A percentile compares a stretch with the other conserved stretches of the same genome.
Conservation (phyloP, 2,113 vertebrate species). For the Zapus hudsonius region DNA sequence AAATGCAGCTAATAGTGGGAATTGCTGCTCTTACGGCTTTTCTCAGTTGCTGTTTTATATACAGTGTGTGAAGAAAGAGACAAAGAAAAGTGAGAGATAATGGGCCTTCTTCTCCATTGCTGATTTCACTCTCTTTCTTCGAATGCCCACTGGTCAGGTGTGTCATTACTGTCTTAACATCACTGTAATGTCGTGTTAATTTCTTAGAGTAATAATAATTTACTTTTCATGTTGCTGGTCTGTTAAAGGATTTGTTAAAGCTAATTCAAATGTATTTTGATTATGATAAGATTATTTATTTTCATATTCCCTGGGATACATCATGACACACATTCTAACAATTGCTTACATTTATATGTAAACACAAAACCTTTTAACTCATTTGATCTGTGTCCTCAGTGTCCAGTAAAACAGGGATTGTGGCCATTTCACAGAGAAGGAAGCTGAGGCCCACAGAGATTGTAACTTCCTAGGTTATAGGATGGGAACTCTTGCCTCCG, state of each 20-base stretch:
- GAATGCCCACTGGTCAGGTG: neutral
- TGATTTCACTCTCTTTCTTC: no score
- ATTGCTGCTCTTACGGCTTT: neutral
- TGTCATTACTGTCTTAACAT: neutral
- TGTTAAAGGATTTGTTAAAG: conserved; percentile 16
- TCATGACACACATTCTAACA: neutral
- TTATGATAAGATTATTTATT: neutral
- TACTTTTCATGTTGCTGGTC: neutral
- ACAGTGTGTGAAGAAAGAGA: neutral
- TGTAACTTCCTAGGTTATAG: neutral
- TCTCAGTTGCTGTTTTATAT: conserved; percentile 27
- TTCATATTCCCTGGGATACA: conserved; percentile 20
- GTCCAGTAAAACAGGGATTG: neutral
- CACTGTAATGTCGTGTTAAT: neutral
- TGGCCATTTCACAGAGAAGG: neutral
- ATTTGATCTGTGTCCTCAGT: neutral
- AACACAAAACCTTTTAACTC: neutral
- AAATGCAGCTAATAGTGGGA: neutral
- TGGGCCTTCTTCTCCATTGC: no score
- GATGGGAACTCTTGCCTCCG: neutral
- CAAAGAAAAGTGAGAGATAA: conserved; percentile 33
- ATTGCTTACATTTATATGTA: conserved; percentile 3
- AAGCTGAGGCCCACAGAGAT: neutral
- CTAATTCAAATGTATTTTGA: conserved; percentile 29
- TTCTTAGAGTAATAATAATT: neutral